A percentile compares a stretch with the other conserved stretches of the same genome.
phyloP scores from a whole-genome alignment of 2,113 vertebrate genomes.

The Taxidea taxus region DNA sequence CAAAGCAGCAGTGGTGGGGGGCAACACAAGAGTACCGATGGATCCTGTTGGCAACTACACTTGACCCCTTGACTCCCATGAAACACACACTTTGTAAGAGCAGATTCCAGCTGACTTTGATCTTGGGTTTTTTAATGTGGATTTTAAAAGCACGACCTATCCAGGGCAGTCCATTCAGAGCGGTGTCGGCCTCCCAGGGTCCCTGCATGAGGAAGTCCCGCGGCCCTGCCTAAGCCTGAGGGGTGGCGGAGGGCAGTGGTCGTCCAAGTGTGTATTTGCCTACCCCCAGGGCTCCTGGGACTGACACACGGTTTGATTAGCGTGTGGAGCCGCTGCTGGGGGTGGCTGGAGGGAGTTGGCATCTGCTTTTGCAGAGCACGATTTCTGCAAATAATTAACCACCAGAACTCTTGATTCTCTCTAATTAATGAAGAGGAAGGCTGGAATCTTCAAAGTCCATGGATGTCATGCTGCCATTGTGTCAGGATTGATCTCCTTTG shows the following conservation, averaged over 20 bases:
- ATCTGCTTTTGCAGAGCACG: conserved; percentile 66
- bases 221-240: neutral
- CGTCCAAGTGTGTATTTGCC: neutral
- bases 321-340: conserved; percentile 61
- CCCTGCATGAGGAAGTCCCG: neutral
- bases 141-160: neutral
- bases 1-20: neutral
- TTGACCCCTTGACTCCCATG: neutral
- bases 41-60: neutral
- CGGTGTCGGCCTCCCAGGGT: neutral
- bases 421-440: conserved; percentile 77
- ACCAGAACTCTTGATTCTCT: conserved; percentile 73
- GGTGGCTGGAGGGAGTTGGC: conserved; percentile 46
- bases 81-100: neutral
- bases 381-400: conserved; percentile 78
- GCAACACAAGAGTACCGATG: neutral
- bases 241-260: neutral
- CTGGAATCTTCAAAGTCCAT: conserved; percentile 71
- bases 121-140: neutral
- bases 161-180: neutral
- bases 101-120: neutral
- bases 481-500: conserved; percentile 65
- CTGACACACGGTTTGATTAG: conserved; percentile 52
- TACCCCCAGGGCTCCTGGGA: neutral
- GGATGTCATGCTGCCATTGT: conserved; percentile 70